Evolutionary conservation across 2,797 vertebrate genomes (phyloP).

Genomic region (Syncerus caffer): DNA sequence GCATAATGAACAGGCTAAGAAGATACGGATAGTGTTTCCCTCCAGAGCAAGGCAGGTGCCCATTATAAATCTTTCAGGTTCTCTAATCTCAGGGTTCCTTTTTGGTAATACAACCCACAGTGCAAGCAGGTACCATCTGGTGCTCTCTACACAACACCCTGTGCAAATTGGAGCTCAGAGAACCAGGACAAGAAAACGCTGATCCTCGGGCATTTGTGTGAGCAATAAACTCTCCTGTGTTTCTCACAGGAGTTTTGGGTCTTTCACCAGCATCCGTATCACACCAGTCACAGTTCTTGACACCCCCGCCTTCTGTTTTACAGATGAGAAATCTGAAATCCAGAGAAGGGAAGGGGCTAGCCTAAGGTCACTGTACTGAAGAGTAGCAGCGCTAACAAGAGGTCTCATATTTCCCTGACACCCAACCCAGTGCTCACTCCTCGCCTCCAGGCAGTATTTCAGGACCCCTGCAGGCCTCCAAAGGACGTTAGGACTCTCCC

Average conservation of each 20-base stretch:
- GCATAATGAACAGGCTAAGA: background rate
- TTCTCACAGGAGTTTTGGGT: background rate
- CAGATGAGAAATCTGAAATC: background rate
- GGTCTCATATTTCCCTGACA: background rate
- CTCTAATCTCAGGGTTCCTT: background rate
- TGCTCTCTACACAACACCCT: background rate
- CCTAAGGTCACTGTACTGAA: background rate
- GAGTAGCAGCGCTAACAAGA: background rate
- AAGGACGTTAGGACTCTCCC: background rate
- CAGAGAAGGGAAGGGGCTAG: background rate
- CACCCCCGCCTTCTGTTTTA: rapidly evolving
- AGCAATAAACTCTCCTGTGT: background rate
- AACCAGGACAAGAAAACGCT: background rate
- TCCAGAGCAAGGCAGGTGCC: background rate
- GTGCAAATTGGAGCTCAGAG: background rate
- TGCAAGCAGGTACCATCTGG: background rate
- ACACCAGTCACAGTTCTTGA: background rate
- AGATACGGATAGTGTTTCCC: background rate
- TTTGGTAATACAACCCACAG: background rate
- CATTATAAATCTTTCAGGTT: background rate
- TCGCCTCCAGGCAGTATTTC: background rate
- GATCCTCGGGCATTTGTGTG: background rate
- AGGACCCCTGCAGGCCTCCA: background rate
- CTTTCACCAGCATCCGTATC: background rate
- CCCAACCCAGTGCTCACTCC: background rate